phyloP scores from a whole-genome alignment of 2,888 invertebrate genomes.

The Agrochola litura region DNA sequence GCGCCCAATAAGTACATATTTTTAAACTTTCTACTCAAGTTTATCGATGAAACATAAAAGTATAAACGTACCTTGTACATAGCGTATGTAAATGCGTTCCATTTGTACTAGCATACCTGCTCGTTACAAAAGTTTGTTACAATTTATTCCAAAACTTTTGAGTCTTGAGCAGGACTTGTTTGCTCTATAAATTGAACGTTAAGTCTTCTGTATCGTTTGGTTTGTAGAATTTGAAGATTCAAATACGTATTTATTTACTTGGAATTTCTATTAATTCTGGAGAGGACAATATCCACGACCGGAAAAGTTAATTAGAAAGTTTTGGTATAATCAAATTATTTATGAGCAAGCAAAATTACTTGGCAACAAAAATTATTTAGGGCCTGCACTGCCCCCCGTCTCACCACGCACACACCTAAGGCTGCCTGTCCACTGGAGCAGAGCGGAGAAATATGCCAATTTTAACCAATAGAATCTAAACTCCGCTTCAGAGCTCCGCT shows the following conservation, averaged over 20 bases:
- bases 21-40: constrained; percentile 11
- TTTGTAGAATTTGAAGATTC: background rate
- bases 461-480: no score
- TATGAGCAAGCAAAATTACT: background rate
- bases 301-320: background rate
- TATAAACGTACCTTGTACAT: constrained; percentile 15
- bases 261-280: no score
- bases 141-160: constrained; percentile 49
- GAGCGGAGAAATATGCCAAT: no score
- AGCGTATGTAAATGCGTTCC: constrained; percentile 32
- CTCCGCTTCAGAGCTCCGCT: no score
- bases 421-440: no score
- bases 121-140: constrained; percentile 34
- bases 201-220: background rate
- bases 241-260: background rate
- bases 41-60: constrained; percentile 34
- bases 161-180: constrained; percentile 3
- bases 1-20: background rate
- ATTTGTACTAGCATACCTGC: constrained; percentile 24
- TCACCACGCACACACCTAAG: no score
- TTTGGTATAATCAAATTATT: background rate
- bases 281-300: background rate
- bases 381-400: no score
- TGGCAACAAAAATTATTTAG: background rate
- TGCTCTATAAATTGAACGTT: background rate